Percentiles rank a stretch among this genome's conserved stretches.
phyloP scores from a whole-genome alignment of 2,113 vertebrate species.

The Xenus cinereus region DNA sequence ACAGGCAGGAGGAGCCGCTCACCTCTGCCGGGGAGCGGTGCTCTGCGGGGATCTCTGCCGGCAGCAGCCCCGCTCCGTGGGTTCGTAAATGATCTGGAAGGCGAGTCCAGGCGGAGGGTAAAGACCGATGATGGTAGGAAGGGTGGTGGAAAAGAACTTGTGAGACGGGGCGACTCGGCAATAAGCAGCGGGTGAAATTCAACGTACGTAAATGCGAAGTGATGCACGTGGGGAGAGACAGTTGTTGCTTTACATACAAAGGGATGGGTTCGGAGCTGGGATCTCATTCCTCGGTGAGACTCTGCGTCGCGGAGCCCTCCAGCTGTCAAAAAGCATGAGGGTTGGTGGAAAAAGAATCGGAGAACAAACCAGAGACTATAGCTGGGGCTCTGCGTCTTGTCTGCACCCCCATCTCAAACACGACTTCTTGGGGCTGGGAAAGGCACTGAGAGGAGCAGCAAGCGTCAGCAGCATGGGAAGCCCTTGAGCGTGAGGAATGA shows the following conservation, averaged over 20 bases:
- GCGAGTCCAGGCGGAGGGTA: background rate
- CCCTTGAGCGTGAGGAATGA: background rate
- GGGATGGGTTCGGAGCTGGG: background rate
- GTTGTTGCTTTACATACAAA: background rate
- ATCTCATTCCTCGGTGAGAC: background rate
- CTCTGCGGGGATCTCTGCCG: background rate
- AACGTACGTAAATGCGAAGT: background rate
- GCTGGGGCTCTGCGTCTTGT: background rate
- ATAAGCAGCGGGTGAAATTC: background rate
- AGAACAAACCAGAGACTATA: background rate
- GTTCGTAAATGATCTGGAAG: background rate
- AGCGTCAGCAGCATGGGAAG: accelerated
- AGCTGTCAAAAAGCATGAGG: background rate
- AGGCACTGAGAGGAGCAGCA: background rate
- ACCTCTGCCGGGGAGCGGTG: background rate
- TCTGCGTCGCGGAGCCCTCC: background rate
- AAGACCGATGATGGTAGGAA: background rate
- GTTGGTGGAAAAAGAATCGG: background rate
- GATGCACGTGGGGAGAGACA: background rate
- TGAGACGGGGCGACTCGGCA: background rate
- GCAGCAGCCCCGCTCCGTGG: background rate
- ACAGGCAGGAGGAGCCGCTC: background rate
- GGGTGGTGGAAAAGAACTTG: background rate
- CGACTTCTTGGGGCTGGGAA: background rate
- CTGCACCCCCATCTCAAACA: background rate